Base-by-base conservation (phyloP, 2,888 invertebrate genomes). In the Agrochola lota region DNA sequence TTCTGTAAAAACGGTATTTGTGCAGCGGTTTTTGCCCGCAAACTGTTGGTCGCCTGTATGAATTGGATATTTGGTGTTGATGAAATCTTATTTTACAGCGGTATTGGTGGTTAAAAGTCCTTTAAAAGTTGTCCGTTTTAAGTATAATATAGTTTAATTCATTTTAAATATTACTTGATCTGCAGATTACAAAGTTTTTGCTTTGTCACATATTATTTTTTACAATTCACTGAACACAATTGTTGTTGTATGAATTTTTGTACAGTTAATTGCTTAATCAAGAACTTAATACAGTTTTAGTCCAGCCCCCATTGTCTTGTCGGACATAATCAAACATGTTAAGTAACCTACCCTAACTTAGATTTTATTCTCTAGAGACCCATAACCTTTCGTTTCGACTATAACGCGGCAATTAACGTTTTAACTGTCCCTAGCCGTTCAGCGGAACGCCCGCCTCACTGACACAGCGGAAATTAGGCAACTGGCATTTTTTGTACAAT, bases 381-480 rank as follows among this genome's bases (percentile, higher is more conserved):
- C 80, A 85, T 80, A 80, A 78, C 78, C 80, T 83, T 85, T 77
- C 69, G 86, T 91, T 90, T 87, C 87, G 88, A 86, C 87, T 88
- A 88, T 89, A 90, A 90, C 86, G 81, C 86, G 87, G 86, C 90
- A 90, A 92, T 93, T 92, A 93, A 90, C 84, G 90, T 89, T 90
- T 84, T 77, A 85, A 87, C 83, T 81, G 87, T 82, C 84, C 76
- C 81, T 55, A 72, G 79, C 78, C 85, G 82, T 87, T 87, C 85
- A 88, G 80, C 77, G 84, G 82, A 89, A 88, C 88, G 74, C 8
- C 46, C 20, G 64, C 26, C 23, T 68, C 23, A 52, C 43, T 60
- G 81, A 66, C 52, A 12, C 52, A 46, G 62, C 60, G 12, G n/a
- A 59, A 49, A 57, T 23, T 40, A 43, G 5, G 9, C 2, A 71